These are phyloP conservation scores for Brachionus calyciflorus DNA, from an alignment of 1,140 invertebrate species.

Conservation along the genomic window DNA sequence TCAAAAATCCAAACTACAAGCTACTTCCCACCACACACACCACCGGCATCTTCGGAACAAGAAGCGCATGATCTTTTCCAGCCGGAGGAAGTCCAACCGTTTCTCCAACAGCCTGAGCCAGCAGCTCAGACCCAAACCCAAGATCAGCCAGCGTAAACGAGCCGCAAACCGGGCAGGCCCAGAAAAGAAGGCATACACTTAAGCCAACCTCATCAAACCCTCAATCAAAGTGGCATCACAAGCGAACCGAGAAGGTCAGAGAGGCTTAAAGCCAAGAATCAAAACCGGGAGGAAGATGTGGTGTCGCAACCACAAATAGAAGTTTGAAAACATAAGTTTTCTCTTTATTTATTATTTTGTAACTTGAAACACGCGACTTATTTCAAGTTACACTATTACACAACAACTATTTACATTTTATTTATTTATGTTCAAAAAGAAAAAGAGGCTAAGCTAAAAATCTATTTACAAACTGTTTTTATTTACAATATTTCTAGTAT, in stretches of 20 bases:
- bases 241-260: not conserved
- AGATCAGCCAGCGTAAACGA: not conserved
- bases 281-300: not conserved
- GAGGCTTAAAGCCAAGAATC: not conserved
- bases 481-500: not conserved
- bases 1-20: not conserved
- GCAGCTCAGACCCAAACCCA: not conserved
- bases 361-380: not conserved
- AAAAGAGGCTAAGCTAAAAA: not conserved
- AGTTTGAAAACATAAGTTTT: not conserved
- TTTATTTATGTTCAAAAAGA: not conserved
- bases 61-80: not conserved
- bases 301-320: constrained; percentile 9
- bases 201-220: too few relatives aligned
- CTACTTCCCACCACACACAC: not conserved
- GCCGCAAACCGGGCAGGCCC: not conserved
- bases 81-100: not conserved
- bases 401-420: not conserved
- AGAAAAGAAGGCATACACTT: not conserved
- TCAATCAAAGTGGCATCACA: not conserved
- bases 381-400: not conserved
- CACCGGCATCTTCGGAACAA: not conserved
- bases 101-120: not conserved
- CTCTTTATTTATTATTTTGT: not conserved
- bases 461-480: not conserved